These are phyloP conservation scores for Odontothrips loti DNA, from an alignment of 2,888 invertebrate species.

Conservation along the genomic window DNA sequence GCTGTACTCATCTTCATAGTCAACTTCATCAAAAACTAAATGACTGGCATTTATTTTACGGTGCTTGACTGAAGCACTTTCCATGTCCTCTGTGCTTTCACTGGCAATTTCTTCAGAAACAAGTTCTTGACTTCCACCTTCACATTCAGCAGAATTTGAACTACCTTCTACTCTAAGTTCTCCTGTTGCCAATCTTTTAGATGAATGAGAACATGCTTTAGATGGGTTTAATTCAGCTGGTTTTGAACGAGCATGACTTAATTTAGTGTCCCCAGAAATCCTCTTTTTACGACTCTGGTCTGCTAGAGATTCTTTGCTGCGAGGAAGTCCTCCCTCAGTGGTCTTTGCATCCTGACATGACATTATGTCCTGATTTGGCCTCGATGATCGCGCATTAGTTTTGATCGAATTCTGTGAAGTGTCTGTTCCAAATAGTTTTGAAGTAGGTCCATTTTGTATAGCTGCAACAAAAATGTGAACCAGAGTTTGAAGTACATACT, in stretches of 20 bases:
- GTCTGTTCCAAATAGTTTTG: neutral
- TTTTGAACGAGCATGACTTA: neutral
- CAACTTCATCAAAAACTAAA: slow-evolving; percentile 45
- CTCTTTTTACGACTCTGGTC: neutral
- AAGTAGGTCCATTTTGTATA: neutral
- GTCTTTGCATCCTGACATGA: slow-evolving; percentile 8
- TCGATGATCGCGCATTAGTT: neutral
- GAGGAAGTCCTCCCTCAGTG: neutral
- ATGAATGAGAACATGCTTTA: neutral
- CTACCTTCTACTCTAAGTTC: neutral
- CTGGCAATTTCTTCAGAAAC: neutral
- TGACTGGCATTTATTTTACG: neutral
- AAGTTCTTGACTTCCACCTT: neutral
- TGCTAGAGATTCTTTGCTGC: neutral
- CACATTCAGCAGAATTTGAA: neutral
- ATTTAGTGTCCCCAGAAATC: neutral
- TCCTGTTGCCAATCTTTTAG: neutral
- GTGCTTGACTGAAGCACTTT: neutral
- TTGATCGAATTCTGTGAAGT: neutral
- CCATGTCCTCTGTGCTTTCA: slow-evolving; percentile 40
- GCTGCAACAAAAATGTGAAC: neutral
- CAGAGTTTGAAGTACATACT: no score
- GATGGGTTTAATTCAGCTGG: neutral
- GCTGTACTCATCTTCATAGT: slow-evolving; percentile 50
- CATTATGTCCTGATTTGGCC: neutral